Evolutionary conservation across 1,140 invertebrate species (phyloP), one percentile per base, ranked within the genome.

Genomic region (Eriosoma lanigerum): DNA sequence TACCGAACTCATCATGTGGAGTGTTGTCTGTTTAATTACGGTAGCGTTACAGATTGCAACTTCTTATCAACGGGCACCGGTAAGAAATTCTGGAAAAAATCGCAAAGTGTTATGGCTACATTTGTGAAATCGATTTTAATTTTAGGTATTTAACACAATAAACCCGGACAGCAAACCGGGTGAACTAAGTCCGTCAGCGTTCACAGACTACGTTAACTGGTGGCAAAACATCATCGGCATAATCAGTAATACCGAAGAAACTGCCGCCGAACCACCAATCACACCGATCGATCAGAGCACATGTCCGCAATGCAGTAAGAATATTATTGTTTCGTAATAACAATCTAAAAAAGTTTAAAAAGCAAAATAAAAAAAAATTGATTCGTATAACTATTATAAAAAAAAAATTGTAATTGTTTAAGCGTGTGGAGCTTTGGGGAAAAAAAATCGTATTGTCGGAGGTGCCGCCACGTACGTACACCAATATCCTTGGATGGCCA

Each of bases 401-500:
- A n/a, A n/a, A n/a, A n/a, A n/a, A n/a, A n/a, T n/a, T n/a, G n/a
- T 64, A 26, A 19, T 26, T 24, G 56, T 87, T 84, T 81, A 86
- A 93, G 93, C 89, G 83, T 95, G 94, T 83, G 94, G 94, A 2
- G 88, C 91, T 91, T 82, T 88, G 90, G 83, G 94, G 93, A 84
- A 92, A 93, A 82, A 91, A 89, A 78, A 90, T 90, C 88, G 93
- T 60, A 94, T 95, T 64, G 92, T 94, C 0, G 93, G 93, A 1
- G 92, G 92, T 9, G 89, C 91, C 19, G 91, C 92, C 19, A 90
- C 92, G 1, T 87, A 87, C 52, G 86, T 90, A 72, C 92, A 93
- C 83, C 92, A 94, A 84, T 94, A 92, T 84, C 93, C 93, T 4
- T 95, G 93, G 93, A 93, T 94, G 89, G 92, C 89, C 0, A 89